Base-by-base conservation (phyloP, 2,113 vertebrate genomes). In the Jacana jacana region DNA sequence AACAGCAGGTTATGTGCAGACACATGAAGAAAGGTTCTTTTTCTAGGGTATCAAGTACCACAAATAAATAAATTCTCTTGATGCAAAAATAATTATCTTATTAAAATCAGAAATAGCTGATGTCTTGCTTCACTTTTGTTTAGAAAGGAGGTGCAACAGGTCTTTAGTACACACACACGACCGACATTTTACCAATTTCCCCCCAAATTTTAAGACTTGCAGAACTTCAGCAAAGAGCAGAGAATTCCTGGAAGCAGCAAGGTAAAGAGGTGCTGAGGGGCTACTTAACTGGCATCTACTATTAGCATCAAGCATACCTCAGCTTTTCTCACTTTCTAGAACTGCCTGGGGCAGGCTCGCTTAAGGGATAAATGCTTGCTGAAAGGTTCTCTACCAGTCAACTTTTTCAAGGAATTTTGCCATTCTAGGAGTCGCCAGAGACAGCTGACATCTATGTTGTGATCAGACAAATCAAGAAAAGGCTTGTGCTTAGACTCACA, bases 71-170 rank as follows among this genome's bases (percentile, higher is more conserved):
- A 89, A 91, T 71, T 76, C 69, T 97, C 84, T 81, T 46, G 68
- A 86, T 94, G 96, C 57, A 94, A 96, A 97, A 97, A 96, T 94
- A 97, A 89, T 91, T 11, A 90, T 88, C 91, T 71, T 87, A 75
- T 79, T 95, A 79, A 75, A 94, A 87, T 40, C 70, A 89, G 80
- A 93, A 91, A 91, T 69, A 68, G 89, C 28, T 79, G 75, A 35
- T 22, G 39, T 52, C 69, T 71, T 91, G 23, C 46, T 85, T 46
- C 73, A 35, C 37, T 55, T 95, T 78, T 89, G 58, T 61, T 78
- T 52, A 75, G 64, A 86, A 76, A 85, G 35, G 19, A 80, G 61
- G 78, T 10, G 4, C 6, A 81, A 25, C 27, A 91, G 71, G 55
- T 84, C 42, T 77, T 75, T 52, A 66, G 31, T 46, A 72, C 58